Conservation (phyloP, 2,888 invertebrate genomes). For the Aphodius granarius region DNA sequence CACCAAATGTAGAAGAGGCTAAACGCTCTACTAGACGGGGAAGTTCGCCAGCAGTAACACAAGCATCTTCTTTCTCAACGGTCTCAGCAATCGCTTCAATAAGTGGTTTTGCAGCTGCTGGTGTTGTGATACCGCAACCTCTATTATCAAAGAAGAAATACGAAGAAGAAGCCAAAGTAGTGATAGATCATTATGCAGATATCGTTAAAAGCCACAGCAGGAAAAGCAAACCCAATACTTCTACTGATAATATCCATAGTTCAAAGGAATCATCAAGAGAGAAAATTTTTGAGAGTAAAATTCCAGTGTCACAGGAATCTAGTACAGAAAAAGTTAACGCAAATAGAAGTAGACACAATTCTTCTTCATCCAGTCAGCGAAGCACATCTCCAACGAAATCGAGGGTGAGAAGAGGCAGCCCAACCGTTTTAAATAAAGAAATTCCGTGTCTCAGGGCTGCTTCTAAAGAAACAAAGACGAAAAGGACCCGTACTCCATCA, state of each 20-base stretch:
- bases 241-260: neutral
- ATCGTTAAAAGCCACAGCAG: constrained; percentile 72
- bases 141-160: constrained; percentile 51
- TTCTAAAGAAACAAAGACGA: constrained; percentile 8
- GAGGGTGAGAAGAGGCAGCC: constrained; percentile 23
- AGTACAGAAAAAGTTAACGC: constrained; percentile 5
- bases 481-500: constrained; percentile 29
- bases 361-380: constrained; percentile 24
- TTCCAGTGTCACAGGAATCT: neutral
- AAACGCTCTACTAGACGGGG: constrained; percentile 20
- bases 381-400: constrained; percentile 18
- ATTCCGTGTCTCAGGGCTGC: constrained; percentile 13
- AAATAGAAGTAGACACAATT: constrained; percentile 19
- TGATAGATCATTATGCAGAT: constrained; percentile 79
- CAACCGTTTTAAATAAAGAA: constrained; percentile 23
- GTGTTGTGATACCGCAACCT: constrained; percentile 45
- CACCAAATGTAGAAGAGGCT: neutral
- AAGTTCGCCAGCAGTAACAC: constrained; percentile 25
- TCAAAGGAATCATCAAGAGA: neutral
- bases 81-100: constrained; percentile 44
- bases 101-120: constrained; percentile 47
- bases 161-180: constrained; percentile 68
- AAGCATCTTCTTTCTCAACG: constrained; percentile 29
- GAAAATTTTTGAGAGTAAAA: neutral
- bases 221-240: neutral